Percentiles rank a stretch among this genome's conserved stretches.
Evolutionary conservation across 1,140 invertebrate genomes (phyloP).

Genomic region (Drosophila burlai): DNA sequence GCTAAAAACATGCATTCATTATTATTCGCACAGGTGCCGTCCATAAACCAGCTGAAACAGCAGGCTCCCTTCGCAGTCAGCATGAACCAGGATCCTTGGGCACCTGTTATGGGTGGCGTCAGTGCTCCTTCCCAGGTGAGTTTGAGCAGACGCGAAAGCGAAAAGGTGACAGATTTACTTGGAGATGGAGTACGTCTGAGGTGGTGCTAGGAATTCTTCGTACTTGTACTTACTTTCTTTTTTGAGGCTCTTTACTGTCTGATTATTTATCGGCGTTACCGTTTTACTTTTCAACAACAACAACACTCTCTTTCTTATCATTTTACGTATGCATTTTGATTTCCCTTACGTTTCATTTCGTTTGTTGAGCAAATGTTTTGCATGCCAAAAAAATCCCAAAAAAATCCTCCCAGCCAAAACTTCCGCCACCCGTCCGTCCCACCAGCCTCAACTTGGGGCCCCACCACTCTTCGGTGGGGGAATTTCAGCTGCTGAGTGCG

Average conservation of each 20-base stretch:
- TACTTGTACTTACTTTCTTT: conserved; percentile 41
- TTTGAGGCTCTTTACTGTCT: conserved; percentile 54
- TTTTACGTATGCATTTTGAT: conserved; percentile 69
- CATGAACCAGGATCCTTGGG: conserved; percentile 85
- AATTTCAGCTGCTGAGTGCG: conserved; percentile 63
- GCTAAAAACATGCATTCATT: background rate
- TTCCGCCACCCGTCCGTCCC: conserved; percentile 56
- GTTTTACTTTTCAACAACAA: conserved; percentile 36
- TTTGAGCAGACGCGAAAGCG: background rate
- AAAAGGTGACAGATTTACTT: background rate
- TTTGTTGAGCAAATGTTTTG: conserved; percentile 66
- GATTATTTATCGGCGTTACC: conserved; percentile 59
- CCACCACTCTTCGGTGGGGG: conserved; percentile 20
- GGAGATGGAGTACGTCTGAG: conserved; percentile 21
- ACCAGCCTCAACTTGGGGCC: conserved; percentile 59
- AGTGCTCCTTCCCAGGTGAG: conserved; percentile 77
- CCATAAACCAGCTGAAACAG: conserved; percentile 87
- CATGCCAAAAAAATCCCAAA: conserved; percentile 50
- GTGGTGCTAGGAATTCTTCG: conserved; percentile 41
- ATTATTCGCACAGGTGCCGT: conserved; percentile 76
- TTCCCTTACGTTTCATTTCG: conserved; percentile 30
- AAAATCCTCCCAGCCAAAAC: conserved; percentile 43
- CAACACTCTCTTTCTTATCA: conserved; percentile 39
- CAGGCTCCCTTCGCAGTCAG: conserved; percentile 85
- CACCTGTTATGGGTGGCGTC: conserved; percentile 75